Evolutionary conservation across 2,113 vertebrate genomes (phyloP).

Genomic region (Centropus bengalensis): DNA sequence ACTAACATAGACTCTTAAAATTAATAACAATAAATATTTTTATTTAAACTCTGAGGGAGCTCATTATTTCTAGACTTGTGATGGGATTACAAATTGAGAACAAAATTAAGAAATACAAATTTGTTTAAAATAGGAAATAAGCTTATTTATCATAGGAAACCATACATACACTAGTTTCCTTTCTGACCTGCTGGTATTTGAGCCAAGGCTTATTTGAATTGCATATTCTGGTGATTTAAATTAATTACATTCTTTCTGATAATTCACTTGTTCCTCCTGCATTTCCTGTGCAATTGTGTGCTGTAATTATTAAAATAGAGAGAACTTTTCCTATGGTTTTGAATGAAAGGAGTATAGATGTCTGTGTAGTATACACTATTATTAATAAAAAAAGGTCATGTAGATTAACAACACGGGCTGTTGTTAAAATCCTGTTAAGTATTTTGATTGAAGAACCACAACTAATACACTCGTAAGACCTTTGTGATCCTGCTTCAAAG

Average conservation of each 20-base stretch:
- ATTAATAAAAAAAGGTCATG: neutral
- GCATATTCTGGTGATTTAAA: neutral
- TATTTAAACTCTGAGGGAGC: slow-evolving; percentile 31
- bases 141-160: neutral
- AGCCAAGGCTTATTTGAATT: slow-evolving; percentile 6
- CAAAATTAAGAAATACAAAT: slow-evolving; percentile 16
- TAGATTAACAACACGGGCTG: neutral
- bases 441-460: neutral
- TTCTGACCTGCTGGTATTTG: neutral
- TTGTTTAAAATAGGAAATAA: slow-evolving; percentile 19
- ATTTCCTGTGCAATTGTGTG: neutral
- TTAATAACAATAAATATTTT: slow-evolving; percentile 54
- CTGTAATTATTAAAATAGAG: neutral
- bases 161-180: neutral
- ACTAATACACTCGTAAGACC: neutral
- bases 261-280: neutral
- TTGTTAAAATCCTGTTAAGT: neutral
- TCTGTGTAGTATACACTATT: neutral
- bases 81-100: slow-evolving; percentile 27
- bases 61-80: slow-evolving; percentile 30
- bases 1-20: neutral
- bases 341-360: neutral
- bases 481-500: neutral
- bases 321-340: neutral
- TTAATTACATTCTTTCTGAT: neutral